A percentile compares a stretch with the other conserved stretches of the same genome.
phyloP scores from a whole-genome alignment of 1,140 invertebrate genomes.

The Coelopa frigida region DNA sequence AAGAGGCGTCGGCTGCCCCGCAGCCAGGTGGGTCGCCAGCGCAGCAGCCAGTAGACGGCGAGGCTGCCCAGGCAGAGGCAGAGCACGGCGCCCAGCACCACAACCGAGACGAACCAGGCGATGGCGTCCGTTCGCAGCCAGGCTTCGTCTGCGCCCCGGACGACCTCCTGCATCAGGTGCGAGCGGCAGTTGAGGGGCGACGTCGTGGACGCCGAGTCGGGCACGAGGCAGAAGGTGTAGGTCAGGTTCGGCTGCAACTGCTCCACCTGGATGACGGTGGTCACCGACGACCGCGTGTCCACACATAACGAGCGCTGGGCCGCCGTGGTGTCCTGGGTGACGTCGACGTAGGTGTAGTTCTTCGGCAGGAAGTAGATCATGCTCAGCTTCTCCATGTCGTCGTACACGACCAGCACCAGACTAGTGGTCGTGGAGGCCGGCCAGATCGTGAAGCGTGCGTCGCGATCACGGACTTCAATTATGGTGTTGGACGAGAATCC shows the following conservation, averaged over 20 bases:
- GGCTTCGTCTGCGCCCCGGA: not conserved
- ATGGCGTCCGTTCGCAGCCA: not conserved
- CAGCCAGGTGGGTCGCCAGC: conserved; percentile 19
- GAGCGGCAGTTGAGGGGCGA: conserved; percentile 7
- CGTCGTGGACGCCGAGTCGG: not conserved
- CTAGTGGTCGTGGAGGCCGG: no score
- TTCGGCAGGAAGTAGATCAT: no score
- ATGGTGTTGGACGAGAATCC: no score
- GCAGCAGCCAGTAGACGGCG: conserved; percentile 16
- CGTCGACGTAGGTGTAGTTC: no score
- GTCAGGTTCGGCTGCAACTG: not conserved
- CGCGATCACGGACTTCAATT: no score
- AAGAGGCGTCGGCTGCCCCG: conserved; percentile 14
- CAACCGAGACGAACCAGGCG: not conserved
- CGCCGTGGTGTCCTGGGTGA: no score
- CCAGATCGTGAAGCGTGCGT: no score
- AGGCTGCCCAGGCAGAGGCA: conserved; percentile 11
- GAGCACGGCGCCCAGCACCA: not conserved
- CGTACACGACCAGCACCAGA: no score
- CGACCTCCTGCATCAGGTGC: not conserved
- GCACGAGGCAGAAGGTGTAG: conserved; percentile 2
- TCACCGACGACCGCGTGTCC: no score
- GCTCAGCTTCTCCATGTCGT: no score
- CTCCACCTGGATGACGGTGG: no score
- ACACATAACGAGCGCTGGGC: no score